A percentile compares a stretch with the other conserved stretches of the same genome.
Conservation (phyloP, 2,888 invertebrate species). For the Pecten maximus region DNA sequence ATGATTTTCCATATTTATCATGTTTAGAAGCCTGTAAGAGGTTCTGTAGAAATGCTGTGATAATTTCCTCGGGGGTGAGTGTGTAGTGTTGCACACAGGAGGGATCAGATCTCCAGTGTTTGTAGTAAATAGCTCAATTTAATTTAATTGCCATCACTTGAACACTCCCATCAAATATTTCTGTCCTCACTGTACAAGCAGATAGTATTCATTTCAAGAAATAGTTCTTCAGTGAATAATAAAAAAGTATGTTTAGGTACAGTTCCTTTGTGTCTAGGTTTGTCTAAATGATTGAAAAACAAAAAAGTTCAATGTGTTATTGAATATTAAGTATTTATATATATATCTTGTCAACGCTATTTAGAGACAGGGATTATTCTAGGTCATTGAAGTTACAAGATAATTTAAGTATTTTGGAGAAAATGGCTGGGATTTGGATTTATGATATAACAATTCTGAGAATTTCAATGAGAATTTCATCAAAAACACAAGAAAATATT, state of each 20-base stretch:
- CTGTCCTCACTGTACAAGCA: not conserved
- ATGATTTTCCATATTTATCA: not conserved
- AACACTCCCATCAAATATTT: constrained; percentile 13
- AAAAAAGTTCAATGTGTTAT: not conserved
- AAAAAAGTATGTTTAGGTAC: not conserved
- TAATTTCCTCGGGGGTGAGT: not conserved
- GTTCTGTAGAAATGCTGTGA: not conserved
- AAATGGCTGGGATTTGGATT: no score
- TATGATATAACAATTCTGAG: no score
- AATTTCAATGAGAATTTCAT: no score
- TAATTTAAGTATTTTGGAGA: no score
- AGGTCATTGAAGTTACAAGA: no score
- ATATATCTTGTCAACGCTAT: no score
- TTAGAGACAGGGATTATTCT: no score
- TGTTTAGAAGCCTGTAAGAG: not conserved
- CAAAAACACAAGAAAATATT: no score
- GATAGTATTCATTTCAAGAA: not conserved
- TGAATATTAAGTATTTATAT: not conserved
- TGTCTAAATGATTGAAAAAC: not conserved
- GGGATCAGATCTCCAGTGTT: not conserved
- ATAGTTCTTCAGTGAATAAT: constrained; percentile 11
- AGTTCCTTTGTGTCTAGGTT: not conserved
- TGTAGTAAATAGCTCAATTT: constrained; percentile 13
- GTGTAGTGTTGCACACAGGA: not conserved
- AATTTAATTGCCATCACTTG: not conserved